Conservation (phyloP, 1,140 invertebrate species). For the Colletes gigas region DNA sequence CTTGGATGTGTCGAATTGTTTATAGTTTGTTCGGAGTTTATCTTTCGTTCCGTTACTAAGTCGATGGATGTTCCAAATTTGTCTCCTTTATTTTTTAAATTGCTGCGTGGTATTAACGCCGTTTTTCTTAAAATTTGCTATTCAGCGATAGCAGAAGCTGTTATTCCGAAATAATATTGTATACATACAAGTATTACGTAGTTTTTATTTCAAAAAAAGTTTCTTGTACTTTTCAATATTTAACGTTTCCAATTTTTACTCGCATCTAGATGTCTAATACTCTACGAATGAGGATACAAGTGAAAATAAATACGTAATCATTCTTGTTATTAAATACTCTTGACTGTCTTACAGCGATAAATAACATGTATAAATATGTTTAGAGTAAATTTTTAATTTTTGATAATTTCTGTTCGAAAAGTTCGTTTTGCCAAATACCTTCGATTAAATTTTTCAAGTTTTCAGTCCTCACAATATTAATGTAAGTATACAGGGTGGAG, state of each 20-base stretch:
- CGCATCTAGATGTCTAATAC: conserved; percentile 11
- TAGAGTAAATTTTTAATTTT: conserved; percentile 39
- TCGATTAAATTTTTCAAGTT: conserved; percentile 36
- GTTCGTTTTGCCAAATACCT: conserved; percentile 12
- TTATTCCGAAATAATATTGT: conserved; percentile 1
- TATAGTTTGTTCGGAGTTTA: conserved; percentile 1
- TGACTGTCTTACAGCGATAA: conserved; percentile 24
- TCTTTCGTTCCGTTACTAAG: conserved; percentile 11
- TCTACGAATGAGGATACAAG: conserved; percentile 9
- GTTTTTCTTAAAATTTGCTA: conserved; percentile 23
- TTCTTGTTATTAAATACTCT: conserved; percentile 54
- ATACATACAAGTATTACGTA: conserved; percentile 25
- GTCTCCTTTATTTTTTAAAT: conserved; percentile 34
- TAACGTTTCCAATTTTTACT: conserved; percentile 21
- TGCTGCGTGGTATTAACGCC: conserved; percentile 8
- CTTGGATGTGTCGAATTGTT: conserved; percentile 17
- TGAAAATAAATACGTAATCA: conserved; percentile 19
- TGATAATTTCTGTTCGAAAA: conserved; percentile 5
- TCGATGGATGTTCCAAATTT: conserved; percentile 24
- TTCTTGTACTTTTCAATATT: conserved; percentile 19
- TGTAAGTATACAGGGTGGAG: not conserved
- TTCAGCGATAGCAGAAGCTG: not conserved
- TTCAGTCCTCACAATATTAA: conserved; percentile 28
- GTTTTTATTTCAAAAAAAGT: conserved; percentile 11
- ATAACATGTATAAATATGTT: conserved; percentile 20